Percentiles rank a stretch among this genome's conserved stretches.
Evolutionary conservation across 2,113 vertebrate species (phyloP).

Genomic region (Tragelaphus imberbis): DNA sequence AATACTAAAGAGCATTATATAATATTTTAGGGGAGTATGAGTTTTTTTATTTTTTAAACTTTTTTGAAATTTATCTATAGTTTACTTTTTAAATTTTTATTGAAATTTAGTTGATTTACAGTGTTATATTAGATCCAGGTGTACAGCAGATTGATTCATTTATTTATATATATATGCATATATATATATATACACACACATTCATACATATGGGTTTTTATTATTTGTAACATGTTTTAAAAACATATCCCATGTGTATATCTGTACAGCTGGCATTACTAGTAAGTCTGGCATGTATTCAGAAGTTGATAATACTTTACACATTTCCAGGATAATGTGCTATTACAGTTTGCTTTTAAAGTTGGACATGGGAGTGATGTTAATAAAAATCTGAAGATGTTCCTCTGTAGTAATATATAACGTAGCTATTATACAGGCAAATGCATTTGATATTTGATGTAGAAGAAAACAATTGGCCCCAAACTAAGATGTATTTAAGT

Average conservation of each 20-base stretch:
- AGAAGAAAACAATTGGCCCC: conserved; percentile 16
- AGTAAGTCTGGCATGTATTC: background rate
- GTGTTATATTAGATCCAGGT: background rate
- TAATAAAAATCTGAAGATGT: background rate
- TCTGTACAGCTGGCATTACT: background rate
- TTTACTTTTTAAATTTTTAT: background rate
- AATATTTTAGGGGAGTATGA: background rate
- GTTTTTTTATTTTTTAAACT: background rate
- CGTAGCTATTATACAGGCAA: background rate
- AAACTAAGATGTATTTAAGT: background rate
- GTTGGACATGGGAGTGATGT: background rate
- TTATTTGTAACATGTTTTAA: background rate
- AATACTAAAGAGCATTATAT: background rate
- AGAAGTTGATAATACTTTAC: background rate
- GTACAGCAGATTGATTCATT: background rate
- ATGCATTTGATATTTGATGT: background rate
- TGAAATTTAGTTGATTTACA: background rate
- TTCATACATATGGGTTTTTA: background rate
- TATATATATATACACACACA: background rate
- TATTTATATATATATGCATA: background rate
- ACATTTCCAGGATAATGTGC: background rate
- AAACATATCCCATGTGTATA: background rate
- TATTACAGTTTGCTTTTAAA: conserved; percentile 20
- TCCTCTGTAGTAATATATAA: background rate
- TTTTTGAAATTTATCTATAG: background rate